These are phyloP conservation scores for Ibidorhyncha struthersii DNA, from an alignment of 2,113 vertebrate species.

Conservation along the genomic window DNA sequence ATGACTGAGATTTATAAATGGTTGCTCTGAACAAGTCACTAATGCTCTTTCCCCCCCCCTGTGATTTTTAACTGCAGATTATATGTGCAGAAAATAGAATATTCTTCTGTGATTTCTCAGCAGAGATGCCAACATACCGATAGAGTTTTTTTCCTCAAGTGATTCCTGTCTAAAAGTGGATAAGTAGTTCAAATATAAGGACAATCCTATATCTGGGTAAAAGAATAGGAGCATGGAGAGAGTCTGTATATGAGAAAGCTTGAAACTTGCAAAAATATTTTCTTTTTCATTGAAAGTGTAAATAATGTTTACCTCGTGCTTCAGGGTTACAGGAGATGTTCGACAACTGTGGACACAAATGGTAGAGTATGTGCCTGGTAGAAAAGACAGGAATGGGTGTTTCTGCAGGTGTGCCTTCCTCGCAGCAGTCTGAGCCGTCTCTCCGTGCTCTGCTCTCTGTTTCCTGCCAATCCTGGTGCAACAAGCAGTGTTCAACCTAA, in stretches of 20 bases:
- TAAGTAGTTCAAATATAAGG: background rate
- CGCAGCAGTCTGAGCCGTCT: background rate
- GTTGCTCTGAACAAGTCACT: background rate
- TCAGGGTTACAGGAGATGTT: background rate
- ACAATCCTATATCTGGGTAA: background rate
- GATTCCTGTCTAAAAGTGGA: background rate
- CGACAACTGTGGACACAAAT: background rate
- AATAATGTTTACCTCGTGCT: background rate
- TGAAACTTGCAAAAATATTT: background rate
- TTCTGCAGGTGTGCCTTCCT: background rate
- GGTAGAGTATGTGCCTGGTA: background rate
- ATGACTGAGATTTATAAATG: background rate
- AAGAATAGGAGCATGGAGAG: background rate
- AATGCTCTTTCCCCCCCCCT: background rate
- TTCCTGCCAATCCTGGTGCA: background rate
- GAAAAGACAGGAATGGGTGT: background rate
- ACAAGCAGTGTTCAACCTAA: rapidly evolving
- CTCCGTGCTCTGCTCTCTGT: rapidly evolving
- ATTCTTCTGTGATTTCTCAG: background rate
- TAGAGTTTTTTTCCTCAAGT: background rate
- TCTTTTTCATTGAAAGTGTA: background rate
- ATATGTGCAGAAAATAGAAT: background rate
- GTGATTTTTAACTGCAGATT: background rate
- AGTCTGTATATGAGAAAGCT: background rate
- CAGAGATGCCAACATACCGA: background rate